These are phyloP conservation scores for Monomorium pharaonis DNA, from an alignment of 1,140 invertebrate genomes.

Conservation along the genomic window DNA sequence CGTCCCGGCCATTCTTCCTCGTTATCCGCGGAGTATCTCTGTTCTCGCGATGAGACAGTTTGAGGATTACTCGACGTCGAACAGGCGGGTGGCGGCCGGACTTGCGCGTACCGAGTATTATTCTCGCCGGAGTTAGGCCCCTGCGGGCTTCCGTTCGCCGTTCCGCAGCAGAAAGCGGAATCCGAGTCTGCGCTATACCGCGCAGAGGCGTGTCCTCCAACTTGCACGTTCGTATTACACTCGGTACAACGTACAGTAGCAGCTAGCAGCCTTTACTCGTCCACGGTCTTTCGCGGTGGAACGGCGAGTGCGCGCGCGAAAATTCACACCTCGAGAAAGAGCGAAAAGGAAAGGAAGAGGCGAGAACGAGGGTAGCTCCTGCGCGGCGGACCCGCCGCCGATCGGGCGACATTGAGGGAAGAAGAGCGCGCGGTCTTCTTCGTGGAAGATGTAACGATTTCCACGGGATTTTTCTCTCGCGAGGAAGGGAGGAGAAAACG, in stretches of 20 bases:
- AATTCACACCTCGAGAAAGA: neutral
- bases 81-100: neutral
- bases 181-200: constrained; percentile 36
- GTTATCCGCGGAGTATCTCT: neutral
- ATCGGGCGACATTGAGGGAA: neutral
- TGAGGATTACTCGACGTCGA: neutral
- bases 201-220: constrained; percentile 47
- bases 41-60: neutral
- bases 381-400: neutral
- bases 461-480: neutral
- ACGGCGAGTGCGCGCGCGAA: constrained; percentile 25
- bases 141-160: constrained; percentile 21
- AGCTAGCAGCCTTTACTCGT: constrained; percentile 49
- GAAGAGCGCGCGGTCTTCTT: neutral
- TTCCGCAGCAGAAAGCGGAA: neutral
- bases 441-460: constrained; percentile 46
- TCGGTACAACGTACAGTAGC: constrained; percentile 39
- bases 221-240: constrained; percentile 53
- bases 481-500: constrained; percentile 22
- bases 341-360: neutral
- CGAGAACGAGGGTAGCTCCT: neutral
- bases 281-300: constrained; percentile 33
- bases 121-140: constrained; percentile 5
- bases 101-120: constrained; percentile 3
- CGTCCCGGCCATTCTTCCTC: neutral